Percentiles rank a stretch among this genome's conserved stretches.
Conservation (phyloP, 2,888 invertebrate species). For the Caenorhabditis doughertyi region DNA sequence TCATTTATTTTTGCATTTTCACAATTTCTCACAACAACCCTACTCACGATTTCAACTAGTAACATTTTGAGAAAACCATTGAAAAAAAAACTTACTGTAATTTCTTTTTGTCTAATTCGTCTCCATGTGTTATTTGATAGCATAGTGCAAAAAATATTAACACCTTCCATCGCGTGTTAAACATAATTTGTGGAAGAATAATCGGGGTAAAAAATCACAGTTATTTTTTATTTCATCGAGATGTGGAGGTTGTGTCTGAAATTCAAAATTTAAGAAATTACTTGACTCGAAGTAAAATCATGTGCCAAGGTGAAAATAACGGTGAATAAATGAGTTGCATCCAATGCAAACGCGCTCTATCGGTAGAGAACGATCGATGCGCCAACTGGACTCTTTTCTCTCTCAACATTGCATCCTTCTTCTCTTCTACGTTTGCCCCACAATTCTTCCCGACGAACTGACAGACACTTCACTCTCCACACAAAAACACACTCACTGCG, state of each 20-base stretch:
- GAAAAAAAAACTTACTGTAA: constrained; percentile 32
- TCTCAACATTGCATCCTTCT: constrained; percentile 8
- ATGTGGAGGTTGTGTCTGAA: neutral
- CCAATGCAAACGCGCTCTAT: constrained; percentile 41
- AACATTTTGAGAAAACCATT: neutral
- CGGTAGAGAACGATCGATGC: constrained; percentile 52
- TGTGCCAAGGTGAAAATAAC: neutral
- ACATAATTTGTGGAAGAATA: constrained; percentile 6
- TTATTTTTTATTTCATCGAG: constrained; percentile 27
- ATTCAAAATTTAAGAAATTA: neutral
- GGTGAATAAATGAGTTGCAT: constrained; percentile 11
- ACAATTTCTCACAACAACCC: no score
- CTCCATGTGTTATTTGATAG: constrained; percentile 10
- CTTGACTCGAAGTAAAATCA: neutral
- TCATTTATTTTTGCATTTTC: no score
- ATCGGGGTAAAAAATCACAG: neutral
- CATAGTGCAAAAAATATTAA: constrained; percentile 27
- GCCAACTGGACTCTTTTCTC: constrained; percentile 49
- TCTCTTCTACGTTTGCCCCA: neutral
- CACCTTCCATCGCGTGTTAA: constrained; percentile 34
- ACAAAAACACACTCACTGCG: constrained; percentile 9
- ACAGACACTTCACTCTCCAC: constrained; percentile 29
- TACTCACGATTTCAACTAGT: no score
- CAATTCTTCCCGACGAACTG: constrained; percentile 19
- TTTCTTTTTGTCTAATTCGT: constrained; percentile 31